These are phyloP conservation scores for Leptinotarsa rubiginosa DNA, from an alignment of 2,888 invertebrate genomes.

Conservation along the genomic window DNA sequence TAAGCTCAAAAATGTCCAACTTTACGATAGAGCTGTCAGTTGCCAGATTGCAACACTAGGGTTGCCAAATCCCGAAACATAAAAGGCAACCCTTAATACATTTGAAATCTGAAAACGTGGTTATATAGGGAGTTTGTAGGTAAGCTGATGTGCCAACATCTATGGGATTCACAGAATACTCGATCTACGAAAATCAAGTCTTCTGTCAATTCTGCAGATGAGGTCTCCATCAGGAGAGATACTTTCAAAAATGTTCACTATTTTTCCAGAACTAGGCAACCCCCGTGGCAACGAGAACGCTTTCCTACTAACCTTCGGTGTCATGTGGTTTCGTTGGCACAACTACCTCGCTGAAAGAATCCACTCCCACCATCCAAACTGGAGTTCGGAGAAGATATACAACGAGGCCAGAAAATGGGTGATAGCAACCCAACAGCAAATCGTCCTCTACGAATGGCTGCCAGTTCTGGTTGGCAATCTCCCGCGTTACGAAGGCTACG, in stretches of 20 bases:
- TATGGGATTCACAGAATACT: no score
- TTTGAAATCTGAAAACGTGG: no score
- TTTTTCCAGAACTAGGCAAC: conserved; percentile 67
- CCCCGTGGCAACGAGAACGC: conserved; percentile 70
- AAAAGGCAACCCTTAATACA: no score
- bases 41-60: no score
- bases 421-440: conserved; percentile 69
- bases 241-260: not conserved
- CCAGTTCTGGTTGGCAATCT: conserved; percentile 64
- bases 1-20: no score
- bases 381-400: conserved; percentile 68
- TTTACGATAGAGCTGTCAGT: no score
- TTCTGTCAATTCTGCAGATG: no score
- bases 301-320: conserved; percentile 68
- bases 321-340: conserved; percentile 71
- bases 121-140: no score
- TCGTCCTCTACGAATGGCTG: conserved; percentile 69
- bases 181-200: no score
- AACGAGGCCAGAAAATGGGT: conserved; percentile 72
- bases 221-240: no score
- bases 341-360: conserved; percentile 67
- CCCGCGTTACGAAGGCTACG: conserved; percentile 63
- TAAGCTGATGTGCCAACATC: no score
- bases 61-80: no score
- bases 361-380: conserved; percentile 52